A percentile compares a stretch with the other conserved stretches of the same genome.
These are phyloP conservation scores for Asteroscopus sphinx DNA, from an alignment of 2,888 invertebrate genomes.

Conservation along the genomic window DNA sequence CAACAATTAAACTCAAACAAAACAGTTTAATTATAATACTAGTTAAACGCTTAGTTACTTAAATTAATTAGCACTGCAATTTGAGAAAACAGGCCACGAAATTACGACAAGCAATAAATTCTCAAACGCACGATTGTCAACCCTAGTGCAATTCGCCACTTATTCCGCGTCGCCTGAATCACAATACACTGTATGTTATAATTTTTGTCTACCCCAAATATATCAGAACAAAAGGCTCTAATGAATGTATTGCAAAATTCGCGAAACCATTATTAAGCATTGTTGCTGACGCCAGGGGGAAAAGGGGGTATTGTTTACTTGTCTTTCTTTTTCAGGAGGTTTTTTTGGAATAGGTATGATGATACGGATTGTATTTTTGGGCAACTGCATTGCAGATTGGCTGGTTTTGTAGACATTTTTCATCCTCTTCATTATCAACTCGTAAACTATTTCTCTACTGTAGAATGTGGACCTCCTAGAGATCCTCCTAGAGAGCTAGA, in stretches of 20 bases:
- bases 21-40: too few relatives aligned
- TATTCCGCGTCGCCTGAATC: conserved; percentile 79
- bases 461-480: too few relatives aligned
- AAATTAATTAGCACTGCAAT: too few relatives aligned
- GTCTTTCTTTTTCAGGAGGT: conserved; percentile 22
- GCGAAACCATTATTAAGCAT: conserved; percentile 88
- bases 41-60: too few relatives aligned
- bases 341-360: conserved; percentile 24
- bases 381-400: too few relatives aligned
- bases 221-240: conserved; percentile 87
- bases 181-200: conserved; percentile 88
- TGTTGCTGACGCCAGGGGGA: conserved; percentile 66
- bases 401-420: too few relatives aligned
- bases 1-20: too few relatives aligned
- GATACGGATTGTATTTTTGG: conserved; percentile 9
- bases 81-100: too few relatives aligned
- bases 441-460: too few relatives aligned
- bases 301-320: conserved; percentile 50
- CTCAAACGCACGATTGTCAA: conserved; percentile 49
- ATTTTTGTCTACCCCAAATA: conserved; percentile 88
- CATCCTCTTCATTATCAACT: too few relatives aligned
- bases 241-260: conserved; percentile 88
- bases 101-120: background rate
- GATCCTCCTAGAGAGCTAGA: too few relatives aligned
- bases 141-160: conserved; percentile 79